A percentile compares a stretch with the other conserved stretches of the same genome.
Conservation (phyloP, 2,888 invertebrate species). For the Phasia obesa region DNA sequence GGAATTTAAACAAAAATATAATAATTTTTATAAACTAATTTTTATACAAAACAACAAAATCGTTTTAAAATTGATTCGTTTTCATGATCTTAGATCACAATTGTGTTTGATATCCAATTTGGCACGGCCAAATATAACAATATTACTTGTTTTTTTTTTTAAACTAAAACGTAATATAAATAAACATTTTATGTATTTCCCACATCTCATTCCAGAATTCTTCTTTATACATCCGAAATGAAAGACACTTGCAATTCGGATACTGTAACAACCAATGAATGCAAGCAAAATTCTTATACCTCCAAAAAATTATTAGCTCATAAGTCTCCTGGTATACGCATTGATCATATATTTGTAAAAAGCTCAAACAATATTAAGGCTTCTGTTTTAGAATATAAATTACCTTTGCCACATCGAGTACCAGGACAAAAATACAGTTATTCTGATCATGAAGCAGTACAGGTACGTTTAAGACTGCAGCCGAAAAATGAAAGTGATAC, state of each 20-base stretch:
- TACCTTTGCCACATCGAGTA: slow-evolving; percentile 89
- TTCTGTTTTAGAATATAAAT: slow-evolving; percentile 84
- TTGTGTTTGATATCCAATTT: slow-evolving; percentile 1
- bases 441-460: slow-evolving; percentile 95
- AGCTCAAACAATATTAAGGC: slow-evolving; percentile 79
- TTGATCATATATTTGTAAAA: slow-evolving; percentile 93
- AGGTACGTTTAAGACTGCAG: slow-evolving; percentile 83
- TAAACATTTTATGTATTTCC: too few species aligned
- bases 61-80: too few species aligned
- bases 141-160: background rate
- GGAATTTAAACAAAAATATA: too few species aligned
- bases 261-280: slow-evolving; percentile 89
- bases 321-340: slow-evolving; percentile 90
- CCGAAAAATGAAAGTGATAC: slow-evolving; percentile 45
- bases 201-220: slow-evolving; percentile 82
- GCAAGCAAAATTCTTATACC: slow-evolving; percentile 90
- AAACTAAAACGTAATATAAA: too few species aligned
- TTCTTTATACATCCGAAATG: slow-evolving; percentile 85
- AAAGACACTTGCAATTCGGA: slow-evolving; percentile 82
- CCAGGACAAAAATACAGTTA: slow-evolving; percentile 89
- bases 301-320: slow-evolving; percentile 84
- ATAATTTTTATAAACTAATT: too few species aligned
- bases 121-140: too few species aligned
- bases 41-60: too few species aligned
- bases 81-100: background rate